Conservation (phyloP, 2,888 invertebrate species). For the Mesochorus sp. region DNA sequence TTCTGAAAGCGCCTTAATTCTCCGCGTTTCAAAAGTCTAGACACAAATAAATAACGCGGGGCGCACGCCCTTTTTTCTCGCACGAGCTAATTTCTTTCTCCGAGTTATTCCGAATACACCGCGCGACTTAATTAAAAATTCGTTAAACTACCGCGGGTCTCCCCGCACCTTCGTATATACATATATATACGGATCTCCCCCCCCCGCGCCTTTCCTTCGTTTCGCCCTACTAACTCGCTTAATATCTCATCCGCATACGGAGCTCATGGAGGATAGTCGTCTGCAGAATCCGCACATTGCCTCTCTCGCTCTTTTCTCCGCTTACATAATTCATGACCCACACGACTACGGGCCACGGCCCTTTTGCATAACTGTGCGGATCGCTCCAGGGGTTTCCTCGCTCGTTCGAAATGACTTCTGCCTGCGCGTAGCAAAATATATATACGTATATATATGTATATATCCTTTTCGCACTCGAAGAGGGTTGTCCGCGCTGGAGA, state of each 20-base stretch:
- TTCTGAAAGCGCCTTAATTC: no score
- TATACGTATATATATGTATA: slow-evolving; percentile 14
- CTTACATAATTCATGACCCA: slow-evolving; percentile 77
- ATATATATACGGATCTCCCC: slow-evolving; percentile 3
- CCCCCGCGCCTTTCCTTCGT: background rate
- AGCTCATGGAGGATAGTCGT: slow-evolving; percentile 2
- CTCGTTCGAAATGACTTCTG: background rate
- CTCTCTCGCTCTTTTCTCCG: slow-evolving; percentile 13
- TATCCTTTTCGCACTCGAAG: slow-evolving; percentile 49
- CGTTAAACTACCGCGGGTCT: background rate
- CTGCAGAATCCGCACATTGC: slow-evolving; percentile 17
- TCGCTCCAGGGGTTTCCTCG: slow-evolving; percentile 37
- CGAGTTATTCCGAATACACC: slow-evolving; percentile 28
- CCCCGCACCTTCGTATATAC: background rate
- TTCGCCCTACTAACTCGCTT: slow-evolving; percentile 8
- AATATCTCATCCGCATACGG: slow-evolving; percentile 7
- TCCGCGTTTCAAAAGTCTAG: no score
- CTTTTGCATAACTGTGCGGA: slow-evolving; percentile 62
- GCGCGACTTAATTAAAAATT: slow-evolving; percentile 65
- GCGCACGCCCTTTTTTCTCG: no score
- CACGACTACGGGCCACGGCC: slow-evolving; percentile 38
- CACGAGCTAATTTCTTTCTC: no score
- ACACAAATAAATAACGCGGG: no score
- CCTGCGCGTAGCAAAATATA: no score
- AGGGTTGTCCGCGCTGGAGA: slow-evolving; percentile 65